Conservation (phyloP, 2,797 vertebrate species). For the Lepus oiostolus region DNA sequence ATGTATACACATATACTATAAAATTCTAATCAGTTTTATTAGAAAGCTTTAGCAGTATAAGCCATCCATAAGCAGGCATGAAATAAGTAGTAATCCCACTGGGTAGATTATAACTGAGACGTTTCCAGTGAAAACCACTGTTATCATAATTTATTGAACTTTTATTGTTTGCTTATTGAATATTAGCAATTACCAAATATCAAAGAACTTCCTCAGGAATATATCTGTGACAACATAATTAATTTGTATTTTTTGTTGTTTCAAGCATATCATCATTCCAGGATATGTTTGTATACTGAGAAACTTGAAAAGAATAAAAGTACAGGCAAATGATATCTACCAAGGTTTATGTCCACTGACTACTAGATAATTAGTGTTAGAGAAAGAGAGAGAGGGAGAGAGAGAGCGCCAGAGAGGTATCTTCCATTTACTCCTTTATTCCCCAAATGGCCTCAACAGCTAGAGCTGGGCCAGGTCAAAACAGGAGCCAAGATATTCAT, state of each 20-base stretch:
- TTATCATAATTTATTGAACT: not conserved
- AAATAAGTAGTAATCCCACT: not conserved
- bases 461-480: too few species aligned
- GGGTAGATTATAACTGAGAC: not conserved
- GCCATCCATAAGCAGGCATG: not conserved
- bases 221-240: not conserved
- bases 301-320: not conserved
- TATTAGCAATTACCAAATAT: not conserved
- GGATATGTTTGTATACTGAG: not conserved
- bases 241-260: constrained; percentile 3
- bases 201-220: not conserved
- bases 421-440: too few species aligned
- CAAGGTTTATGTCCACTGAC: not conserved
- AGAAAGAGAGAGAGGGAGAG: too few species aligned
- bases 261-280: not conserved
- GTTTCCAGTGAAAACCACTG: not conserved
- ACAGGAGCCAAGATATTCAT: too few species aligned
- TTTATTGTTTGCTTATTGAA: not conserved
- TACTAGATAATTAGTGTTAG: not conserved
- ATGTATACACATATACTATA: not conserved
- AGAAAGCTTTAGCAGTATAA: not conserved
- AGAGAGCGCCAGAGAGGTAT: too few species aligned
- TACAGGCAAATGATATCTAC: not conserved
- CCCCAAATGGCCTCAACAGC: too few species aligned
- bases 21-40: not conserved